Conservation (phyloP, 2,797 vertebrate species). For the Silurus lanzhouensis region DNA sequence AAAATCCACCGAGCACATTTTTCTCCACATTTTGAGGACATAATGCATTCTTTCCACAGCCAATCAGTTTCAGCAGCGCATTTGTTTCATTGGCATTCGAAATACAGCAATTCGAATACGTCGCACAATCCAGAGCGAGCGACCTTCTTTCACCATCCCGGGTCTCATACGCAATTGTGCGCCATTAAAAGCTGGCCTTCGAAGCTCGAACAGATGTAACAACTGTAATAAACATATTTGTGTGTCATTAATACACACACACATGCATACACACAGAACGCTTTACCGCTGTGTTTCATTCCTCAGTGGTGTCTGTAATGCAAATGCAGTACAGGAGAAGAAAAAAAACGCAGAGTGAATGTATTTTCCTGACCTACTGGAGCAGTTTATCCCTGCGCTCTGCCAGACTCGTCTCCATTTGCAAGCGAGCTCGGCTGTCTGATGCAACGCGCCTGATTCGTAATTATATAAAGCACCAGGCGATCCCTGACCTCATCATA, state of each 20-base stretch:
- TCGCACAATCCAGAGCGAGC: neutral
- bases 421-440: constrained; percentile 29
- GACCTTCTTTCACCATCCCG: neutral
- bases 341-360: constrained; percentile 29
- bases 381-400: constrained; percentile 38
- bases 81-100: too few relatives aligned
- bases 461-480: constrained; percentile 42
- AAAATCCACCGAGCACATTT: neutral
- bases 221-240: constrained; percentile 20
- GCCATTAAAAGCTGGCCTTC: constrained; percentile 39
- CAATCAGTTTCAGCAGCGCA: neutral
- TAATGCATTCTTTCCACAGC: neutral
- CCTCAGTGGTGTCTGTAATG: neutral
- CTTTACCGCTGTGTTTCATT: neutral
- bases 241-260: neutral
- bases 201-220: constrained; percentile 3
- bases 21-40: neutral
- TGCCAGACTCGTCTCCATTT: constrained; percentile 15
- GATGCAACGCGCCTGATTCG: constrained; percentile 3
- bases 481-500: constrained; percentile 49
- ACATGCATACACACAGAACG: neutral
- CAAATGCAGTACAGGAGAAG: constrained; percentile 3
- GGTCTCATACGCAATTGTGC: neutral
- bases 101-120: neutral
- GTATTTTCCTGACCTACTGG: constrained; percentile 47